phyloP scores from a whole-genome alignment of 2,797 vertebrate genomes.

The Morelia viridis region DNA sequence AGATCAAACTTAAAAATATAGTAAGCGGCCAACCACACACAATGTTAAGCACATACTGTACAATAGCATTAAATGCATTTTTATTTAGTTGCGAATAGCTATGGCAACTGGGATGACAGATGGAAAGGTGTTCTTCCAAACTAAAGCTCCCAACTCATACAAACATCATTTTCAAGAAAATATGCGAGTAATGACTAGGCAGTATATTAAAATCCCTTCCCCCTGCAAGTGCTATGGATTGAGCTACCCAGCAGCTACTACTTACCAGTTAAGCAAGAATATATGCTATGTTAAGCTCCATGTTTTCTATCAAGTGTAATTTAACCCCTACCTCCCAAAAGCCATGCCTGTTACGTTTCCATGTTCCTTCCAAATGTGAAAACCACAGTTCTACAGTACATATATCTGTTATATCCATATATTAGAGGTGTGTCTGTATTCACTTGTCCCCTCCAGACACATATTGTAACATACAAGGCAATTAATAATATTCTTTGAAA shows the following conservation, averaged over 20 bases:
- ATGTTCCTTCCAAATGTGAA: slow-evolving; percentile 60
- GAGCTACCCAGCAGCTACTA: background rate
- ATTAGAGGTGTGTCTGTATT: background rate
- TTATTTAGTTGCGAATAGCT: background rate
- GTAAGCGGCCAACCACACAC: background rate
- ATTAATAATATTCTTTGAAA: slow-evolving; percentile 63
- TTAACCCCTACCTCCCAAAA: background rate
- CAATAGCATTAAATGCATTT: background rate
- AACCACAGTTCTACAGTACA: slow-evolving; percentile 21
- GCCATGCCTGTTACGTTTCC: slow-evolving; percentile 56
- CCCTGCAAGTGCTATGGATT: background rate
- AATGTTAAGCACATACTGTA: background rate
- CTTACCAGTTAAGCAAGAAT: background rate
- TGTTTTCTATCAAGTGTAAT: background rate
- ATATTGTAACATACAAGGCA: slow-evolving; percentile 61
- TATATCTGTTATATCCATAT: slow-evolving; percentile 58
- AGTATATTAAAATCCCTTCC: background rate
- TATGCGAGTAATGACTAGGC: background rate
- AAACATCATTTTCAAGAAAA: background rate
- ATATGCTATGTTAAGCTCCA: background rate
- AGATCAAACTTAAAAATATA: slow-evolving; percentile 49
- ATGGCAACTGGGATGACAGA: background rate
- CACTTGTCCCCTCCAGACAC: slow-evolving; percentile 41
- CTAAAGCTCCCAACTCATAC: background rate
- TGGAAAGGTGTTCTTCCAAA: background rate